Conservation (phyloP, 2,113 vertebrate species). For the Mastomys natalensis region DNA sequence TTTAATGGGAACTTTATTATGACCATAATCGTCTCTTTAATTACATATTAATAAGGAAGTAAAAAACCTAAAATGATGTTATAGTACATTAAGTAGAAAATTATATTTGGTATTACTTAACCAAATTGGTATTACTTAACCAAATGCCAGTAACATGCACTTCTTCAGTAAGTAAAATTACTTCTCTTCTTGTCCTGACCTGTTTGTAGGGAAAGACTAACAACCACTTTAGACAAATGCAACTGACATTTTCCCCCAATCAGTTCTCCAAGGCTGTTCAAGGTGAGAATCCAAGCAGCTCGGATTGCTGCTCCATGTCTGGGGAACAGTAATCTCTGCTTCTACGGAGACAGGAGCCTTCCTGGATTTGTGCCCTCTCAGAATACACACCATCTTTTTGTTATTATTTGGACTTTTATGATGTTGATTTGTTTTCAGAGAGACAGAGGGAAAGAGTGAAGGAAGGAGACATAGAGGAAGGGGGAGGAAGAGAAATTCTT, state of each 20-base stretch:
- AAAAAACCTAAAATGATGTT: background rate
- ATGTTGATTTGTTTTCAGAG: background rate
- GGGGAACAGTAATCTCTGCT: background rate
- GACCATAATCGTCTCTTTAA: constrained; percentile 1
- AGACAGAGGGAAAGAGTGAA: background rate
- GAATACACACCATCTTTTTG: background rate
- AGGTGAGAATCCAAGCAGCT: background rate
- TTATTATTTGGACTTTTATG: background rate
- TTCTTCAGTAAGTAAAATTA: background rate
- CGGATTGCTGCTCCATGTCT: background rate
- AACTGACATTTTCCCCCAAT: background rate
- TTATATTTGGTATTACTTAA: constrained; percentile 22
- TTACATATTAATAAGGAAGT: constrained; percentile 13
- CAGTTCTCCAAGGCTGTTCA: background rate
- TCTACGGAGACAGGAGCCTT: background rate
- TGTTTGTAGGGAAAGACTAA: background rate
- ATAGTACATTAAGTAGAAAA: background rate
- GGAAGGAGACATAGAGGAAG: background rate
- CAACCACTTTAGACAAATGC: background rate
- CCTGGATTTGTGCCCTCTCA: background rate
- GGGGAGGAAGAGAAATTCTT: background rate
- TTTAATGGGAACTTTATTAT: constrained; percentile 32
- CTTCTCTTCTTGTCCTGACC: background rate
- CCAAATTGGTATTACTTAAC: constrained; percentile 19
- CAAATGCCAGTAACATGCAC: background rate